Percentiles rank a stretch among this genome's conserved stretches.
These are phyloP conservation scores for Atta texana DNA, from an alignment of 1,140 invertebrate genomes.

Conservation along the genomic window DNA sequence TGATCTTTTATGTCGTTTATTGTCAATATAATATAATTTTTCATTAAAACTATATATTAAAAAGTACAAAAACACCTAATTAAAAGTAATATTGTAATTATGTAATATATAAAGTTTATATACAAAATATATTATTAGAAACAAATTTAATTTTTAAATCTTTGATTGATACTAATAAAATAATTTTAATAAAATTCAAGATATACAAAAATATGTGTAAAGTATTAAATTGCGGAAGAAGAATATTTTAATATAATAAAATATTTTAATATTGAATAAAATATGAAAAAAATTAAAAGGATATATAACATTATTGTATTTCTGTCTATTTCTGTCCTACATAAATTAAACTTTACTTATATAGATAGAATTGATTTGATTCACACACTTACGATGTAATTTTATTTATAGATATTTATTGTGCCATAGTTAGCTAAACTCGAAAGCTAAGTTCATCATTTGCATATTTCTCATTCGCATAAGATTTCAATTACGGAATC, in stretches of 20 bases:
- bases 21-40: not conserved
- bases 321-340: not conserved
- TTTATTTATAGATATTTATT: conserved; percentile 18
- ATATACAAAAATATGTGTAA: not conserved
- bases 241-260: not conserved
- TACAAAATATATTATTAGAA: not conserved
- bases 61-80: not conserved
- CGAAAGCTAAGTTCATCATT: conserved; percentile 20
- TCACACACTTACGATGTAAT: not conserved
- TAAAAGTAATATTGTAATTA: not conserved
- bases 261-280: not conserved
- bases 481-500: conserved; percentile 36
- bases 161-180: not conserved
- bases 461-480: conserved; percentile 17
- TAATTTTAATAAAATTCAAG: conserved; percentile 7
- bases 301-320: not conserved
- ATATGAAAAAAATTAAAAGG: not conserved
- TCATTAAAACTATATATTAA: not conserved
- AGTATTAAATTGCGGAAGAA: not conserved
- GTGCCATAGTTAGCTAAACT: not conserved
- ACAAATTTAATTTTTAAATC: not conserved
- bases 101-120: not conserved
- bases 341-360: not conserved
- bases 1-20: not conserved
- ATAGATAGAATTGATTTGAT: not conserved